Conservation (phyloP, 2,797 vertebrate genomes). For the Ibycter americanus region DNA sequence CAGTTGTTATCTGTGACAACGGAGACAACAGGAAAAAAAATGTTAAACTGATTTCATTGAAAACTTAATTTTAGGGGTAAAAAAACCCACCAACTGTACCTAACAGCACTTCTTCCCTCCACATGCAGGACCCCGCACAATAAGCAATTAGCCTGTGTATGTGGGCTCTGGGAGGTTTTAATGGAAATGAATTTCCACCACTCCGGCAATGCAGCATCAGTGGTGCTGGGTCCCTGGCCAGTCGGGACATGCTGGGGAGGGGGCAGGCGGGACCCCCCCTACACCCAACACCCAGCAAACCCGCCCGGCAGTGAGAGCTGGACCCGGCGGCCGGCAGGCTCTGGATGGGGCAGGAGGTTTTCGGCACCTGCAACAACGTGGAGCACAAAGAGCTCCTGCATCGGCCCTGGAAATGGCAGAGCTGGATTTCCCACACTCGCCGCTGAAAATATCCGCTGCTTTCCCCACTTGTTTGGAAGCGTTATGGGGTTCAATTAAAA, state of each 20-base stretch:
- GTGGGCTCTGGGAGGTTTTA: not conserved
- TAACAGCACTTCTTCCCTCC: not conserved
- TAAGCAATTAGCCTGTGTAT: not conserved
- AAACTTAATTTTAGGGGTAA: not conserved
- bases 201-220: accelerated
- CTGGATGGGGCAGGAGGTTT: accelerated
- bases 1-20: not conserved
- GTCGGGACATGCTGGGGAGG: accelerated
- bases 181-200: not conserved
- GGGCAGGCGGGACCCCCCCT: accelerated
- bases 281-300: accelerated
- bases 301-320: accelerated
- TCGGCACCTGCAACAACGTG: not conserved
- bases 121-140: accelerated
- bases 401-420: accelerated
- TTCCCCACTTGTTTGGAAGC: accelerated
- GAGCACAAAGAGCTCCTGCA: not conserved
- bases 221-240: accelerated
- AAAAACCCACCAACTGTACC: no score
- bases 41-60: accelerated
- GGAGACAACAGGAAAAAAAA: not conserved
- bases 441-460: not conserved
- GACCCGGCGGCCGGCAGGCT: accelerated
- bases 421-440: not conserved
- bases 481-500: not conserved